Evolutionary conservation across 2,888 invertebrate species (phyloP).

Genomic region (Athetis lepigone): DNA sequence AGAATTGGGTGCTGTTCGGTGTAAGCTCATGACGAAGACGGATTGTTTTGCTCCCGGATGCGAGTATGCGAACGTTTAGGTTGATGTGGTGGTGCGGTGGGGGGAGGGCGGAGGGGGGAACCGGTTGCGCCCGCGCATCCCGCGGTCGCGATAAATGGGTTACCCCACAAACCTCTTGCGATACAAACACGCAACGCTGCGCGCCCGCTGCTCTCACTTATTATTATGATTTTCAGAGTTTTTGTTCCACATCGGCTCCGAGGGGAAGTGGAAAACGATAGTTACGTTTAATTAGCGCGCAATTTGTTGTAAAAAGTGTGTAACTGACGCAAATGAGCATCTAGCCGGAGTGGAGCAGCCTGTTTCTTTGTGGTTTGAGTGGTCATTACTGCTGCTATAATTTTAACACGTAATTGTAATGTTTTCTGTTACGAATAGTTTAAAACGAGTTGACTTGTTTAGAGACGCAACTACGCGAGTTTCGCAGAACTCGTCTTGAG

Average conservation of each 20-base stretch:
- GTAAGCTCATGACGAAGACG: slow-evolving; percentile 55
- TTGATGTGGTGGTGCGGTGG: slow-evolving; percentile 61
- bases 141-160: slow-evolving; percentile 86
- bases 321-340: slow-evolving; percentile 10
- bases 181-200: slow-evolving; percentile 77
- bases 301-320: slow-evolving; percentile 20
- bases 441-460: slow-evolving; percentile 13
- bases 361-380: slow-evolving; percentile 7
- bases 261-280: slow-evolving; percentile 44
- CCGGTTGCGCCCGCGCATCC: slow-evolving; percentile 80
- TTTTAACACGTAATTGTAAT: slow-evolving; percentile 2
- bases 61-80: slow-evolving; percentile 78
- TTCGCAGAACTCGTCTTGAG: slow-evolving; percentile 12
- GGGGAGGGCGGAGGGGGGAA: slow-evolving; percentile 70
- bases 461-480: not conserved
- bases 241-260: slow-evolving; percentile 38
- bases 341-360: slow-evolving; percentile 11
- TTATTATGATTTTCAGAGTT: slow-evolving; percentile 50
- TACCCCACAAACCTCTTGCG: slow-evolving; percentile 90
- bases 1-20: slow-evolving; percentile 60
- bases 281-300: slow-evolving; percentile 28
- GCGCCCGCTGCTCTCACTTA: slow-evolving; percentile 51
- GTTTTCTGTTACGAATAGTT: slow-evolving; percentile 4
- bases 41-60: slow-evolving; percentile 81
- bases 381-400: slow-evolving; percentile 6